phyloP scores from a whole-genome alignment of 2,113 vertebrate species.

The Poeciliopsis prolifica region DNA sequence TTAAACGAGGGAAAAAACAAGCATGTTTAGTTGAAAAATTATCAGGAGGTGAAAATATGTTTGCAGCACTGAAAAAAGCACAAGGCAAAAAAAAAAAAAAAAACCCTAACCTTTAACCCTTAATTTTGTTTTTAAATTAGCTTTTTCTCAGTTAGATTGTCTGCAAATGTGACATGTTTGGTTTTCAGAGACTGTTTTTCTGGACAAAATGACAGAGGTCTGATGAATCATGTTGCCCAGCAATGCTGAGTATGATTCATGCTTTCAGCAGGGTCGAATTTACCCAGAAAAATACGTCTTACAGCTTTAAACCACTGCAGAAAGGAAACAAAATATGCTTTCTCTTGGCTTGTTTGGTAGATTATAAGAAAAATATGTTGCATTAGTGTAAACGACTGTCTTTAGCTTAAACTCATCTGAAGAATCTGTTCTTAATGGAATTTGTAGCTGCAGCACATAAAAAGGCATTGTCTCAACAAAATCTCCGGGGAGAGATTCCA shows the following conservation, averaged over 20 bases:
- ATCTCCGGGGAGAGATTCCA: slow-evolving; percentile 22
- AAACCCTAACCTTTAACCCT: slow-evolving; percentile 43
- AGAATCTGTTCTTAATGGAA: background rate
- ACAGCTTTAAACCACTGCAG: slow-evolving; percentile 5
- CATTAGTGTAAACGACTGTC: slow-evolving; percentile 11
- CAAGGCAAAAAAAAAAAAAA: background rate
- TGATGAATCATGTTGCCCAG: slow-evolving; percentile 68
- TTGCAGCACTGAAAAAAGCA: slow-evolving; percentile 2
- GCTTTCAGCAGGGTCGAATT: slow-evolving; percentile 44
- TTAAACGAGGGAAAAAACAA: slow-evolving; percentile 9
- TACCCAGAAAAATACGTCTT: slow-evolving; percentile 38
- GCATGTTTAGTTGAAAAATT: slow-evolving; percentile 30
- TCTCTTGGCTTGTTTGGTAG: background rate
- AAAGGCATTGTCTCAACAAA: slow-evolving; percentile 10
- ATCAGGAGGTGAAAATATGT: slow-evolving; percentile 35
- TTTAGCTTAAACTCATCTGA: slow-evolving; percentile 29
- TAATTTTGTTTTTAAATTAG: slow-evolving; percentile 16
- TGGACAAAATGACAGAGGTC: slow-evolving; percentile 56
- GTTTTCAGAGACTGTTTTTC: slow-evolving; percentile 37
- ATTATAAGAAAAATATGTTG: background rate
- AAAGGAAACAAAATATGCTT: slow-evolving; percentile 11
- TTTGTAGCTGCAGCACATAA: background rate
- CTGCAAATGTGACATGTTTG: slow-evolving; percentile 36
- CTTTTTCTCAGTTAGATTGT: slow-evolving; percentile 19
- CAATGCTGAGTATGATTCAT: slow-evolving; percentile 60